Percentiles rank a stretch among this genome's conserved stretches.
phyloP scores from a whole-genome alignment of 2,888 invertebrate species.

The Tipula lateralis region DNA sequence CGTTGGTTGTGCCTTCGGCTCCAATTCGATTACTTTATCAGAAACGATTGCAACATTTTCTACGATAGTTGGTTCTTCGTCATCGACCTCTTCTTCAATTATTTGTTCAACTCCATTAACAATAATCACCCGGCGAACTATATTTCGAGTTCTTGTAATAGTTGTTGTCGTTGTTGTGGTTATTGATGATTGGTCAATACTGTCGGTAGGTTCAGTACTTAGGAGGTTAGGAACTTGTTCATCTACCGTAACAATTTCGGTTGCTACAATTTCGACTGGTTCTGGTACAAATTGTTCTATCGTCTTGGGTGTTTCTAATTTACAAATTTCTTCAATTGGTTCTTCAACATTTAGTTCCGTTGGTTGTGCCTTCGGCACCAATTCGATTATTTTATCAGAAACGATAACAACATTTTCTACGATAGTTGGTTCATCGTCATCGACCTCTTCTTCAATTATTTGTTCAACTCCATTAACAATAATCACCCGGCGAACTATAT shows the following conservation, averaged over 20 bases:
- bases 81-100: constrained; percentile 77
- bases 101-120: constrained; percentile 80
- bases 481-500: constrained; percentile 69
- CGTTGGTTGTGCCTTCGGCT: no score
- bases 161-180: neutral
- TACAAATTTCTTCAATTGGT: no score
- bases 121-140: constrained; percentile 69
- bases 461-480: constrained; percentile 81
- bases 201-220: neutral
- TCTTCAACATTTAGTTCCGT: no score
- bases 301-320: no score
- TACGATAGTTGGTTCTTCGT: neutral
- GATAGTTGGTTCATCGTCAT: constrained; percentile 47
- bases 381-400: no score
- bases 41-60: no score
- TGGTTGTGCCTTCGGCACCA: neutral
- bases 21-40: no score
- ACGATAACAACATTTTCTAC: no score
- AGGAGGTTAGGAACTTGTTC: no score
- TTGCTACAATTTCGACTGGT: no score
- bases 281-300: no score
- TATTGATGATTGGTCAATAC: neutral
- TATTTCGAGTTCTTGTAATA: constrained; percentile 67
- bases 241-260: no score
- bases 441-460: constrained; percentile 74